phyloP scores from a whole-genome alignment of 2,113 vertebrate genomes.

The Etheostoma spectabile region DNA sequence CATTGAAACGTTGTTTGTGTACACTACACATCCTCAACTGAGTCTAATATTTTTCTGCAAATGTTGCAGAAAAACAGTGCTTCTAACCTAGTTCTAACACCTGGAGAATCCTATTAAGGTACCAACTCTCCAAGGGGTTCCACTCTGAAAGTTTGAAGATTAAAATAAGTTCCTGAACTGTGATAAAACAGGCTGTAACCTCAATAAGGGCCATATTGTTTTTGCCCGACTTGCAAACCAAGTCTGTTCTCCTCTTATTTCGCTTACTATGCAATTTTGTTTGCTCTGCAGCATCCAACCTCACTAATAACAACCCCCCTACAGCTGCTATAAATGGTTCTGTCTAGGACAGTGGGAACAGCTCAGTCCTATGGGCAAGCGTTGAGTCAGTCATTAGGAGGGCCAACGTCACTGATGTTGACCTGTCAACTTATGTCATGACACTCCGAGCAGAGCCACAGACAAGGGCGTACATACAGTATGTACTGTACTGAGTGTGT shows the following conservation, averaged over 20 bases:
- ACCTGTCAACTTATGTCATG: conserved; percentile 48
- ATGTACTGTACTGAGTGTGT: not conserved
- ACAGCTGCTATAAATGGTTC: conserved; percentile 33
- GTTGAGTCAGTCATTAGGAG: conserved; percentile 39
- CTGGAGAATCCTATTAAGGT: conserved; percentile 26
- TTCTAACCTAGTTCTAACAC: conserved; percentile 33
- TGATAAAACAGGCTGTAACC: not conserved
- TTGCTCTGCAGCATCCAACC: not conserved
- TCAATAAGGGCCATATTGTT: not conserved
- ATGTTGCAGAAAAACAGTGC: not conserved
- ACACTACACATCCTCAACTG: not conserved
- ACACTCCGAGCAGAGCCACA: conserved; percentile 10
- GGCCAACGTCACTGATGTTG: conserved; percentile 20
- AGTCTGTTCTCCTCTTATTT: not conserved
- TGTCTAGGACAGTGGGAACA: conserved; percentile 32
- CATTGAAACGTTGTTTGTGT: not conserved
- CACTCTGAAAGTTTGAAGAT: conserved; percentile 12
- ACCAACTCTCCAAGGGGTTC: conserved; percentile 14
- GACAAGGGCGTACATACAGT: conserved; percentile 8
- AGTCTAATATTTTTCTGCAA: conserved; percentile 5
- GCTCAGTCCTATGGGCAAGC: conserved; percentile 47
- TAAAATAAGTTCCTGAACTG: conserved; percentile 14
- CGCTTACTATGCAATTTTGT: not conserved
- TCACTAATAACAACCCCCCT: not conserved
- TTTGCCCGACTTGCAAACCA: not conserved